A percentile compares a stretch with the other conserved stretches of the same genome.
Evolutionary conservation across 2,888 invertebrate species (phyloP).

Genomic region (Caenorhabditis sulstoni): DNA sequence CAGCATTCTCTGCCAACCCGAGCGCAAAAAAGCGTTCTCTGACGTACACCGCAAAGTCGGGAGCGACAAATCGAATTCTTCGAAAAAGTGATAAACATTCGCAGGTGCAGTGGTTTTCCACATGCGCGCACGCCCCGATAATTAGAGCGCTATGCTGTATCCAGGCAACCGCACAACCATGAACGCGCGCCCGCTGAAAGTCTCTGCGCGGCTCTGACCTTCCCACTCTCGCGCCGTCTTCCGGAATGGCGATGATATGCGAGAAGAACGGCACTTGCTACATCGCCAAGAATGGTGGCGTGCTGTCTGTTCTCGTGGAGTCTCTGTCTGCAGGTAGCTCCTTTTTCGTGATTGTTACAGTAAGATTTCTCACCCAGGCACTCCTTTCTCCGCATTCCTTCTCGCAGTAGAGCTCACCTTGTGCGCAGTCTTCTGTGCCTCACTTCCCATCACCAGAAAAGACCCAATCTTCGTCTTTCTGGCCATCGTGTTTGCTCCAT

Average conservation of each 20-base stretch:
- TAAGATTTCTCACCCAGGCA: conserved; percentile 19
- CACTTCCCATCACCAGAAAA: conserved; percentile 34
- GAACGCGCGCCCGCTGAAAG: conserved; percentile 26
- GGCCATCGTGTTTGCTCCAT: conserved; percentile 30
- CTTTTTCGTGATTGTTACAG: background rate
- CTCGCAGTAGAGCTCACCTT: conserved; percentile 34
- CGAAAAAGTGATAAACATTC: conserved; percentile 27
- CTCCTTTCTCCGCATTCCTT: conserved; percentile 45
- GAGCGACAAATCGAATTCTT: conserved; percentile 2
- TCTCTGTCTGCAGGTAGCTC: conserved; percentile 12
- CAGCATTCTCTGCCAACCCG: background rate
- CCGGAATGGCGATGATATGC: conserved; percentile 12
- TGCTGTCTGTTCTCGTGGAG: conserved; percentile 16
- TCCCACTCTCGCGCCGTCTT: conserved; percentile 11
- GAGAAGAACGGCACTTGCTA: conserved; percentile 22
- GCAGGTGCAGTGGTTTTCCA: conserved; percentile 41
- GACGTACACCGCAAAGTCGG: background rate
- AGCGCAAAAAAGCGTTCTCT: conserved; percentile 8
- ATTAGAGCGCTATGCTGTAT: conserved; percentile 39
- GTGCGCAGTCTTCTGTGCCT: conserved; percentile 14
- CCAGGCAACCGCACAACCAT: conserved; percentile 50
- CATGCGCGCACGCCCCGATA: conserved; percentile 20
- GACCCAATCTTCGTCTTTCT: conserved; percentile 37
- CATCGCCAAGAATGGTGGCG: background rate
- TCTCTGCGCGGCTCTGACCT: background rate